These are phyloP conservation scores for Tortrix viridana DNA, from an alignment of 2,888 invertebrate species.

Conservation along the genomic window DNA sequence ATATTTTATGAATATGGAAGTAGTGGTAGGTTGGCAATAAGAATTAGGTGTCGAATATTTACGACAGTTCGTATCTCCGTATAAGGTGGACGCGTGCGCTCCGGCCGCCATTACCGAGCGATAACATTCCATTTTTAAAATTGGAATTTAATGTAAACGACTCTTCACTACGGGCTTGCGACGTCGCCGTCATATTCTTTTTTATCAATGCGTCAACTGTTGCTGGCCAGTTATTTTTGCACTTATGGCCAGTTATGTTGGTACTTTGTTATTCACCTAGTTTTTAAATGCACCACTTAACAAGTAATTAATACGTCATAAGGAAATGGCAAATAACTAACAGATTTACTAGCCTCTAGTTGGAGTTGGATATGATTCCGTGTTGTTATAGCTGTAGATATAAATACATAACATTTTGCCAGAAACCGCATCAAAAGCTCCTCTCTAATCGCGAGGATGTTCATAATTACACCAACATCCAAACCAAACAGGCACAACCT, in stretches of 20 bases:
- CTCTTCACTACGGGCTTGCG: slow-evolving; percentile 41
- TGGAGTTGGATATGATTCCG: too few relatives aligned
- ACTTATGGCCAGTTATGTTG: slow-evolving; percentile 5
- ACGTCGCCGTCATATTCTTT: slow-evolving; percentile 51
- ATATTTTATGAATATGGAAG: slow-evolving; percentile 45
- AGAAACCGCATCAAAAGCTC: neutral
- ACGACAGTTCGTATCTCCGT: slow-evolving; percentile 55
- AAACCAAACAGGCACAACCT: slow-evolving; percentile 52
- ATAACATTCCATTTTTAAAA: slow-evolving; percentile 66
- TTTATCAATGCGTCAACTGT: slow-evolving; percentile 32
- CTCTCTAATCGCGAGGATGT: slow-evolving; percentile 6
- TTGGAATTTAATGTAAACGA: slow-evolving; percentile 68
- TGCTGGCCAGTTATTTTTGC: slow-evolving; percentile 13
- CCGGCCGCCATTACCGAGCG: slow-evolving; percentile 57
- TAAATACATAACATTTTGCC: neutral
- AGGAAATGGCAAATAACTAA: too few relatives aligned
- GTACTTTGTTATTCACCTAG: neutral
- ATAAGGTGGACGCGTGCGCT: slow-evolving; percentile 58
- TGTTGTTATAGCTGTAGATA: too few relatives aligned
- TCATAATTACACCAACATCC: slow-evolving; percentile 17
- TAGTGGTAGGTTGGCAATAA: slow-evolving; percentile 46
- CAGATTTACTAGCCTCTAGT: too few relatives aligned
- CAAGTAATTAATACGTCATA: too few relatives aligned
- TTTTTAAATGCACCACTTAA: neutral
- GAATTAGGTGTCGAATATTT: slow-evolving; percentile 71